Conservation (phyloP, 2,888 invertebrate genomes). For the Apotomis capreana region DNA sequence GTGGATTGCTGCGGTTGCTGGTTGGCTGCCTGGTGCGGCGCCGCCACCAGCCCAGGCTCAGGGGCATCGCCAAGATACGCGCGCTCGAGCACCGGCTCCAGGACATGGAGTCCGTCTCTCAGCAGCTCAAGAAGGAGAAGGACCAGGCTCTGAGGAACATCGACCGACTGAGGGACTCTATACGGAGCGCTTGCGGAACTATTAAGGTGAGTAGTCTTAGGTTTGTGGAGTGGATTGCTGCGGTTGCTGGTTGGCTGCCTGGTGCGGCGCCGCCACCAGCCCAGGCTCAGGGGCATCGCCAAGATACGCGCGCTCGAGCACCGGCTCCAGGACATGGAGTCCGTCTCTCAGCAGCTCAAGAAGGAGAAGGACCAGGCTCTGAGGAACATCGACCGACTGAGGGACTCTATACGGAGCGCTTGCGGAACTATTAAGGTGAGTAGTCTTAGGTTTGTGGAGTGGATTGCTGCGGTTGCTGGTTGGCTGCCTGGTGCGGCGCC, state of each 20-base stretch:
- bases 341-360: conserved; percentile 90
- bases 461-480: too few relatives aligned
- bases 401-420: conserved; percentile 86
- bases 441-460: too few relatives aligned
- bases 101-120: conserved; percentile 88
- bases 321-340: conserved; percentile 88
- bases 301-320: conserved; percentile 90
- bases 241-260: conserved; percentile 74
- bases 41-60: conserved; percentile 89
- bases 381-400: conserved; percentile 88
- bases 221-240: too few relatives aligned
- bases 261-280: conserved; percentile 88
- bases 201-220: conserved; percentile 85
- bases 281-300: conserved; percentile 89
- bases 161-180: conserved; percentile 87
- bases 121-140: conserved; percentile 90
- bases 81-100: conserved; percentile 87
- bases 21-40: conserved; percentile 86
- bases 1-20: too few relatives aligned
- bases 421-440: conserved; percentile 89
- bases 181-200: conserved; percentile 86
- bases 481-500: conserved; percentile 87
- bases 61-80: conserved; percentile 90
- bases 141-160: conserved; percentile 88
- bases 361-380: conserved; percentile 88